Evolutionary conservation across 2,888 invertebrate species (phyloP).

Genomic region (Stenchaetothrips biformis): DNA sequence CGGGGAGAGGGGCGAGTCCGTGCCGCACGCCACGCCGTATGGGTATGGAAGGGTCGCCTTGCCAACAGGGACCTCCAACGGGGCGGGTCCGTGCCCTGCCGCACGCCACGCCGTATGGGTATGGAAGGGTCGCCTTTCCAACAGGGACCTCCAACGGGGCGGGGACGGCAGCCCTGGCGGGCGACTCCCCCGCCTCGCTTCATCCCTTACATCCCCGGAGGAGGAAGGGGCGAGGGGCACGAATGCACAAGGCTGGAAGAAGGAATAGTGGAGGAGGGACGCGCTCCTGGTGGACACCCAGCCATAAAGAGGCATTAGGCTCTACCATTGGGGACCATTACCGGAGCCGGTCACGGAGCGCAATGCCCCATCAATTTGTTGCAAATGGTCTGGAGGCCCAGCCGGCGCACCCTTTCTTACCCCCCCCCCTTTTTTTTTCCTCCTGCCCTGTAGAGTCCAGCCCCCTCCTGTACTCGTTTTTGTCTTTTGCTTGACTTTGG

Average conservation of each 20-base stretch:
- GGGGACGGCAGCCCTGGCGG: too few relatives aligned
- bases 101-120: too few relatives aligned
- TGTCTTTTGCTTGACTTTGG: too few relatives aligned
- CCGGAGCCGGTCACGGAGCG: slow-evolving; percentile 21
- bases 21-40: too few relatives aligned
- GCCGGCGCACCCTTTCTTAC: neutral
- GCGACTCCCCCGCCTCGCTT: neutral
- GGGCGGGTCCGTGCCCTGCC: too few relatives aligned
- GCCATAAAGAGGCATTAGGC: slow-evolving; percentile 24
- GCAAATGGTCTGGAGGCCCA: slow-evolving; percentile 21
- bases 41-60: too few relatives aligned
- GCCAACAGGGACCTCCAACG: too few relatives aligned
- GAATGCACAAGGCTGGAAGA: slow-evolving; percentile 10
- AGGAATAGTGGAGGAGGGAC: neutral
- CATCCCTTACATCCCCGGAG: neutral
- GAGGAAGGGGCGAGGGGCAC: neutral
- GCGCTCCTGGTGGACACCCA: neutral
- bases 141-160: too few relatives aligned
- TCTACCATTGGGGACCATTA: slow-evolving; percentile 23
- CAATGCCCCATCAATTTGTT: slow-evolving; percentile 24
- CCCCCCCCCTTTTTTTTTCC: too few relatives aligned
- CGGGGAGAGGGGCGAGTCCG: too few relatives aligned
- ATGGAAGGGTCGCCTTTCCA: too few relatives aligned
- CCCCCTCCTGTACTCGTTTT: neutral
- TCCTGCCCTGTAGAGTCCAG: neutral